Evolutionary conservation across 1,140 invertebrate genomes (phyloP).

Genomic region (Drosophila teissieri): DNA sequence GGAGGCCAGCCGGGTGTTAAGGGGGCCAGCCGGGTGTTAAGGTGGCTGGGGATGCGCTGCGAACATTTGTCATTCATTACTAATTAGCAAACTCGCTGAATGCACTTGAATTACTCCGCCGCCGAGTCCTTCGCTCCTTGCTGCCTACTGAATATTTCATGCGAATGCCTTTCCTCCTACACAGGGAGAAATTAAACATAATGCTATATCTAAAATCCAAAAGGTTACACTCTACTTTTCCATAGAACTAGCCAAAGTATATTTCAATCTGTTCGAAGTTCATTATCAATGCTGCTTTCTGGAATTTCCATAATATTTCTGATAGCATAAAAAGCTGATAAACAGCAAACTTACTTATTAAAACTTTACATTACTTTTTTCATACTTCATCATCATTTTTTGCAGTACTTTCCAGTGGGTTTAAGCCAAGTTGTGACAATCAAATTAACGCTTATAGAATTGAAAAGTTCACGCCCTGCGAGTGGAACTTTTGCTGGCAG

Average conservation of each 20-base stretch:
- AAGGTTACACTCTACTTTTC: too few species aligned
- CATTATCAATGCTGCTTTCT: neutral
- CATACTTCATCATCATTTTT: neutral
- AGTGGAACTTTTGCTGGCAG: slow-evolving; percentile 36
- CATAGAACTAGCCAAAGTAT: too few species aligned
- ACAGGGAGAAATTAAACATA: neutral
- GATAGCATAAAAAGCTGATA: too few species aligned
- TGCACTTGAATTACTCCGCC: slow-evolving; percentile 57
- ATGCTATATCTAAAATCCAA: too few species aligned
- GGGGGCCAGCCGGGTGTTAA: neutral
- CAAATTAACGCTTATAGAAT: slow-evolving; percentile 54
- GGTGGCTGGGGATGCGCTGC: slow-evolving; percentile 6
- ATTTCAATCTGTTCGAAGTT: neutral
- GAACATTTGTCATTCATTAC: slow-evolving; percentile 57
- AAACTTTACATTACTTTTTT: neutral
- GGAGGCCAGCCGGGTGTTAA: neutral
- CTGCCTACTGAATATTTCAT: slow-evolving; percentile 45
- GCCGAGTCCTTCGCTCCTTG: slow-evolving; percentile 23
- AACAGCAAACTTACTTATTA: too few species aligned
- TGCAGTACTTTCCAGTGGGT: neutral
- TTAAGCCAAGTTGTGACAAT: slow-evolving; percentile 53
- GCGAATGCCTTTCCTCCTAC: slow-evolving; percentile 16
- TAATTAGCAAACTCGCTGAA: slow-evolving; percentile 67
- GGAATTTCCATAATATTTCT: too few species aligned
- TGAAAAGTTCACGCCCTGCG: slow-evolving; percentile 49